A percentile compares a stretch with the other conserved stretches of the same genome.
Evolutionary conservation across 2,797 vertebrate species (phyloP).

Genomic region (Phaenicophaeus curvirostris): DNA sequence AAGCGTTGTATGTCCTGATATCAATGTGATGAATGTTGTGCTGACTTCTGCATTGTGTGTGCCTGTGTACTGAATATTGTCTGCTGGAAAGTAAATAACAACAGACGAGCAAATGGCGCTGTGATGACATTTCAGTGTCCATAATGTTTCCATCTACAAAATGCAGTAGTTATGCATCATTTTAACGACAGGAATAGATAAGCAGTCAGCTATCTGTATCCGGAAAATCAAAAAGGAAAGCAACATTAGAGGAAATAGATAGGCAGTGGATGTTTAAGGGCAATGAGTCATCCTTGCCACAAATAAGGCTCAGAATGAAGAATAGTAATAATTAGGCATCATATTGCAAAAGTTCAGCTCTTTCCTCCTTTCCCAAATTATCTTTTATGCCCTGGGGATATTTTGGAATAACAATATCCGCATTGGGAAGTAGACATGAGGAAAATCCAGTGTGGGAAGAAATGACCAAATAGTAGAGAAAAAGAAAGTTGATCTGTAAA

Average conservation of each 20-base stretch:
- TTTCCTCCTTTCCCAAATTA: slow-evolving; percentile 10
- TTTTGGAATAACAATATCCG: not conserved
- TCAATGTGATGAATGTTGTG: slow-evolving; percentile 39
- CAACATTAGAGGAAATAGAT: slow-evolving; percentile 43
- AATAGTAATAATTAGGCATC: slow-evolving; percentile 49
- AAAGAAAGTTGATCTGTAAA: not conserved
- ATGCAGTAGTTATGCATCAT: slow-evolving; percentile 46
- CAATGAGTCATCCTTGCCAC: slow-evolving; percentile 44
- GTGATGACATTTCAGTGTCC: slow-evolving; percentile 49
- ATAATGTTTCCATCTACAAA: slow-evolving; percentile 42
- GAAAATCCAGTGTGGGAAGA: not conserved
- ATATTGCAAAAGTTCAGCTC: slow-evolving; percentile 35
- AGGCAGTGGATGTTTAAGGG: slow-evolving; percentile 54
- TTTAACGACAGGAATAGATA: slow-evolving; percentile 39
- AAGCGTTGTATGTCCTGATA: not conserved
- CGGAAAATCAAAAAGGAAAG: slow-evolving; percentile 40
- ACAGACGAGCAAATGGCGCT: slow-evolving; percentile 53
- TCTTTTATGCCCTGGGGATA: slow-evolving; percentile 13
- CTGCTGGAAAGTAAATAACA: slow-evolving; percentile 55
- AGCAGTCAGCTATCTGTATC: slow-evolving; percentile 16
- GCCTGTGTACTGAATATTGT: slow-evolving; percentile 7
- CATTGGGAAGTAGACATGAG: not conserved
- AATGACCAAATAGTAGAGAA: not conserved
- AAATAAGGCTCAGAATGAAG: slow-evolving; percentile 29
- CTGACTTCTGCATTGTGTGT: slow-evolving; percentile 44